Evolutionary conservation across 1,140 invertebrate genomes (phyloP).

Genomic region (Nasonia longicornis): DNA sequence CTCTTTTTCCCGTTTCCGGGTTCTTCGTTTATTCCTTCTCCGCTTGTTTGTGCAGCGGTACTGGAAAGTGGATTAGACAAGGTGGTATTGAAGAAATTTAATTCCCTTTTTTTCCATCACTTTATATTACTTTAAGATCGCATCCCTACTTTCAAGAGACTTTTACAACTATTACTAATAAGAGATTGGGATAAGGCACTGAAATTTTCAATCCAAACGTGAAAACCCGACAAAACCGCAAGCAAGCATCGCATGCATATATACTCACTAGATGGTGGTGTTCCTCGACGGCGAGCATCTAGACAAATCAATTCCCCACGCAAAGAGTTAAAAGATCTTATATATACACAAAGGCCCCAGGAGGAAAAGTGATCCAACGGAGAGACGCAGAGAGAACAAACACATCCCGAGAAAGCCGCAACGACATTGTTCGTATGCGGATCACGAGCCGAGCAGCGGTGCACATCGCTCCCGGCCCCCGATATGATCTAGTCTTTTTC

Average conservation of each 20-base stretch:
- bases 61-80: no score
- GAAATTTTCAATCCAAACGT: background rate
- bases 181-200: background rate
- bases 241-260: no score
- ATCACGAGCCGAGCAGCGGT: background rate
- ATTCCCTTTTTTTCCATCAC: no score
- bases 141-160: no score
- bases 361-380: background rate
- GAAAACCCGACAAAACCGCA: background rate
- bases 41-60: background rate
- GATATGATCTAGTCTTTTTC: background rate
- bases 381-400: background rate
- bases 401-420: background rate
- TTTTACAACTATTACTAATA: no score
- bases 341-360: background rate
- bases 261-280: no score
- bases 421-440: conserved; percentile 13
- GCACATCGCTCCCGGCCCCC: background rate
- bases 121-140: no score
- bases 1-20: background rate
- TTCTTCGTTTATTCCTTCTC: background rate
- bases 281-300: background rate
- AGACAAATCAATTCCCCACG: background rate
- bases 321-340: background rate
- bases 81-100: no score